Conservation (phyloP, 2,888 invertebrate genomes). For the Eristalis arbustorum region DNA sequence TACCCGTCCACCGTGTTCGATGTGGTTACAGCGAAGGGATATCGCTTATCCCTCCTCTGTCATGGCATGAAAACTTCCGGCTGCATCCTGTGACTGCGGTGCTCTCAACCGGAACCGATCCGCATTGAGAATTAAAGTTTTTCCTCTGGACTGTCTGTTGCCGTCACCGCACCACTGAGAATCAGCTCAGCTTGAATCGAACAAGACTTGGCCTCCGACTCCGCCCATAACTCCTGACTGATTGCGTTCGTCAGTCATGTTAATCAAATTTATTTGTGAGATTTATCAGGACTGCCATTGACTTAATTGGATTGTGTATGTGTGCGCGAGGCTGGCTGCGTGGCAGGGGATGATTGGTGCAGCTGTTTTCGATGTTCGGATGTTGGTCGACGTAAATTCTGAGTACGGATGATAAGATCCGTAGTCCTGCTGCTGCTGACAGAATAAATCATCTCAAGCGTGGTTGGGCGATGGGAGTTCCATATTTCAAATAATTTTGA, state of each 20-base stretch:
- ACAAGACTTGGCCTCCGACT: not conserved
- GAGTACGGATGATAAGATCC: conserved; percentile 54
- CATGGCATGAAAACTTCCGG: conserved; percentile 34
- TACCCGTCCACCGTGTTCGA: not conserved
- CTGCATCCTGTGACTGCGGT: conserved; percentile 8
- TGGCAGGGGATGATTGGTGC: conserved; percentile 4
- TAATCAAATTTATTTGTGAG: conserved; percentile 64
- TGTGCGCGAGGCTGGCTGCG: not conserved
- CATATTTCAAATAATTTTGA: conserved; percentile 67
- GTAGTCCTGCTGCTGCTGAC: conserved; percentile 36
- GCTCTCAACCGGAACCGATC: conserved; percentile 11
- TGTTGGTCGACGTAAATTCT: conserved; percentile 26
- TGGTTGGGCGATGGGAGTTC: conserved; percentile 1
- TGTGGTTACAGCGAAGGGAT: conserved; percentile 31
- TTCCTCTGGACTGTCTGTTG: not conserved
- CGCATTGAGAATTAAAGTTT: not conserved
- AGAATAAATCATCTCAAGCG: conserved; percentile 57
- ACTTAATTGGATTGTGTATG: conserved; percentile 59
- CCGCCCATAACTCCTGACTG: conserved; percentile 51
- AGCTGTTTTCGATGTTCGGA: conserved; percentile 45
- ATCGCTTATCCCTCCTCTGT: conserved; percentile 15
- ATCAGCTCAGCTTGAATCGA: not conserved
- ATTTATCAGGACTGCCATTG: conserved; percentile 55
- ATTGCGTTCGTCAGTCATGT: conserved; percentile 64
- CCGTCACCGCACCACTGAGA: not conserved